These are phyloP conservation scores for Smutsia temminckii DNA, from an alignment of 2,797 vertebrate species.

Conservation along the genomic window DNA sequence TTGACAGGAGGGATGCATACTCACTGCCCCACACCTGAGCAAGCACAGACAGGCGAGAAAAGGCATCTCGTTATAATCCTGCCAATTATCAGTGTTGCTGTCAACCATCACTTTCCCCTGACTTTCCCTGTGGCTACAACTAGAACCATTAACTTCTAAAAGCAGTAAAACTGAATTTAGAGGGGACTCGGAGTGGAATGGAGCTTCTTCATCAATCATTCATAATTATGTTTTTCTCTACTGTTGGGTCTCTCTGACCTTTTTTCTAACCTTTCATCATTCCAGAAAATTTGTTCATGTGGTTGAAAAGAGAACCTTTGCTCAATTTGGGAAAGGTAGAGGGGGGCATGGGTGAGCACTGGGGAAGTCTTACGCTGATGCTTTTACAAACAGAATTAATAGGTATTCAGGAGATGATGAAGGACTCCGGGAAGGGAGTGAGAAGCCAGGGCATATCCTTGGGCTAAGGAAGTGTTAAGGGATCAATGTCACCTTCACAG, in stretches of 20 bases:
- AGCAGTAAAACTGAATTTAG: background rate
- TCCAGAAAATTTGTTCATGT: background rate
- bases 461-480: background rate
- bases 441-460: too few species aligned
- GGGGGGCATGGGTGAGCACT: too few species aligned
- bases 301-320: background rate
- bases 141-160: background rate
- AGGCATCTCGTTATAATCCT: background rate
- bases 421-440: background rate
- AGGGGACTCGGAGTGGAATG: background rate
- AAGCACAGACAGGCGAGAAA: background rate
- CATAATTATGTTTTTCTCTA: background rate
- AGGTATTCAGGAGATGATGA: background rate
- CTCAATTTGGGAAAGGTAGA: background rate
- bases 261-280: background rate
- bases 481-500: background rate
- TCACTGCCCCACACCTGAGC: background rate
- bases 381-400: background rate
- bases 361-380: background rate
- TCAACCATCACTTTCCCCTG: background rate
- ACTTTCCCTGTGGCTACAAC: background rate
- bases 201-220: background rate
- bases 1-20: background rate
- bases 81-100: rapidly evolving
- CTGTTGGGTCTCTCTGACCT: background rate